A percentile compares a stretch with the other conserved stretches of the same genome.
Conservation (phyloP, 2,113 vertebrate genomes). For the Oophaga pumilio region DNA sequence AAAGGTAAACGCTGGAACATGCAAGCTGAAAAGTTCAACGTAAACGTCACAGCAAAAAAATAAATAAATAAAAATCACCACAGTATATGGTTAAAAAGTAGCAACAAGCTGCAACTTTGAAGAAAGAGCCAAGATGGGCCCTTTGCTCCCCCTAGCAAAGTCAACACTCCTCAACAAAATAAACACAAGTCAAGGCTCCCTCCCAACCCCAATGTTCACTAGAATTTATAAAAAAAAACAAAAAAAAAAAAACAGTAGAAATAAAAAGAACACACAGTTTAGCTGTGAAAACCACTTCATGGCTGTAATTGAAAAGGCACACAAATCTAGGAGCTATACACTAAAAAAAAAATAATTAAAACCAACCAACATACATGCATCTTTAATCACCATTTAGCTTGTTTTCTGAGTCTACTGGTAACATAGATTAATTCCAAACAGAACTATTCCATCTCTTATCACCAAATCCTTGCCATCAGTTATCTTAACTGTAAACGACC, state of each 20-base stretch:
- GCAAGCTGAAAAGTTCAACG: slow-evolving; percentile 79
- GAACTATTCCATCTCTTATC: slow-evolving; percentile 98
- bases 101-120: slow-evolving; percentile 86
- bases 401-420: slow-evolving; percentile 97
- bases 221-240: slow-evolving; percentile 84
- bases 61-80: slow-evolving; percentile 74
- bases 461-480: slow-evolving; percentile 89
- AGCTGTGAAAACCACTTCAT: slow-evolving; percentile 99
- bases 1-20: slow-evolving; percentile 74
- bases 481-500: slow-evolving; percentile 97
- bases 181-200: slow-evolving; percentile 76
- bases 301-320: slow-evolving; percentile 88
- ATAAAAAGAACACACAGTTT: slow-evolving; percentile 92
- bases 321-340: slow-evolving; percentile 89
- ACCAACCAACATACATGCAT: slow-evolving; percentile 94
- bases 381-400: slow-evolving; percentile 99
- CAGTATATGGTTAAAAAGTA: slow-evolving; percentile 78
- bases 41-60: slow-evolving; percentile 74
- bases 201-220: slow-evolving; percentile 72
- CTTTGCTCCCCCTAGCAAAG: slow-evolving; percentile 86
- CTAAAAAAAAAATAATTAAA: slow-evolving; percentile 74
- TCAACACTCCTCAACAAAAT: slow-evolving; percentile 79
- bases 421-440: slow-evolving; percentile 92
- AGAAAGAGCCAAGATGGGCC: slow-evolving; percentile 72
- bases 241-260: background rate